Evolutionary conservation across 2,113 vertebrate genomes (phyloP), one percentile per base, ranked within the genome.

Genomic region (Antennarius striatus): DNA sequence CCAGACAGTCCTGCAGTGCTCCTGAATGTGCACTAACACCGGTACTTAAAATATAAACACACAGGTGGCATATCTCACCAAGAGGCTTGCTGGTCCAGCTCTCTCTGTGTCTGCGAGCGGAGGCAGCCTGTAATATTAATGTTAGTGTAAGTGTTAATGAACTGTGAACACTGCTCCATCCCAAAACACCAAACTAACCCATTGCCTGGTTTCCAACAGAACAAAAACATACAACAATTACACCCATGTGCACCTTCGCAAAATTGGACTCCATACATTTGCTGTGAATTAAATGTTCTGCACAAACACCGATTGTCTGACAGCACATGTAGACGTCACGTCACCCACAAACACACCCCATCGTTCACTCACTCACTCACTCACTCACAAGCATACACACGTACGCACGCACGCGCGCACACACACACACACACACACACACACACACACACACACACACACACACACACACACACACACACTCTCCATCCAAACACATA

Each of bases 101-200:
- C 32, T 36, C 32, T 36, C 32, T 36, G 32, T 36, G 32, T 7
- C 1, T 36, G 32, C 7, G 32, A 36, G 32, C 7, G 32, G 76
- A 86, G 75, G 71, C 78, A 81, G 78, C 77, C 77, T 58, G 14
- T 86, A 87, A 88, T 87, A 22, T 22, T 22, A 22, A 22, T 22
- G 22, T 22, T 22, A 22, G 78, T 88, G 83, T 88, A 73, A 83
- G 84, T 87, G 84, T 88, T 89, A 90, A 90, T 88, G 86, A 90
- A 83, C 85, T 88, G 90, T 87, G 89, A 90, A 88, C 81, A 73
- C 80, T 79, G 77, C 76, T 84, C 43, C 59, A 53, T 62, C 68
- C 70, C 79, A 82, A 54, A 82, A 64, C 59, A 0, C 68, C 11
- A 61, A 56, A 62, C 60, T 74, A 77, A 73, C 76, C 80, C 69